Base-by-base conservation (phyloP, 2,888 invertebrate species). In the Minunthozetes semirufus region DNA sequence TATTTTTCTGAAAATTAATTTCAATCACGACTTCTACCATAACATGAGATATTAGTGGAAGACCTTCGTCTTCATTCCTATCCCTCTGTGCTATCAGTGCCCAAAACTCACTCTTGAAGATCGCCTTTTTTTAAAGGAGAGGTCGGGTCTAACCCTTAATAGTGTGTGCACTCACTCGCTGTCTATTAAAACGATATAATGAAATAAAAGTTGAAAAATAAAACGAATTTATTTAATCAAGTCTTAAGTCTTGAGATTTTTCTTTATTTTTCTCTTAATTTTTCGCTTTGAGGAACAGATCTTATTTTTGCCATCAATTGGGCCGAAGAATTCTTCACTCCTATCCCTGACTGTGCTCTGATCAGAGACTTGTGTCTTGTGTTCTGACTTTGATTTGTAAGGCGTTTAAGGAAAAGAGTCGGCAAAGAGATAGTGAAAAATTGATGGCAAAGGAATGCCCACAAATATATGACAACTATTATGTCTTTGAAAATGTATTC, bases 1-100 rank as follows among this genome's bases (percentile, higher is more conserved):
- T 4, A n/a, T 17, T 17, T 9, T 17, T 11, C 22, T 4, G 29
- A 63, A 63, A 63, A 63, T 63, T 63, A 63, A 63, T 63, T 63
- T 63, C 33, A 33, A 63, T 63, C 63, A 63, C 63, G 63, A 63
- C 56, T 56, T 56, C 8, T 17, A 56, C 22, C 56, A 56, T 5
- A 53, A 25, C 22, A 56, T 56, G 19, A 56, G 56, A 22, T 56
- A 56, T 56, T 56, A 56, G 22, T 56, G 56, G 22, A 56, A 1
- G 22, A 53, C 19, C 5, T 56, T 25, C 46, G 8, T 46, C 8
- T 11, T 11, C 8, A 46, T 46, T 46, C 46, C 8, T 15, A 11
- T 46, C 8, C 8, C 46, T 25, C 22, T 56, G 56, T 22, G 22
- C 22, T 56, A 56, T 56, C 22, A 56, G 56, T n/a, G 22, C 56